Evolutionary conservation across 2,888 invertebrate species (phyloP), one percentile per base, ranked within the genome.

Genomic region (Agriopis aurantiaria): DNA sequence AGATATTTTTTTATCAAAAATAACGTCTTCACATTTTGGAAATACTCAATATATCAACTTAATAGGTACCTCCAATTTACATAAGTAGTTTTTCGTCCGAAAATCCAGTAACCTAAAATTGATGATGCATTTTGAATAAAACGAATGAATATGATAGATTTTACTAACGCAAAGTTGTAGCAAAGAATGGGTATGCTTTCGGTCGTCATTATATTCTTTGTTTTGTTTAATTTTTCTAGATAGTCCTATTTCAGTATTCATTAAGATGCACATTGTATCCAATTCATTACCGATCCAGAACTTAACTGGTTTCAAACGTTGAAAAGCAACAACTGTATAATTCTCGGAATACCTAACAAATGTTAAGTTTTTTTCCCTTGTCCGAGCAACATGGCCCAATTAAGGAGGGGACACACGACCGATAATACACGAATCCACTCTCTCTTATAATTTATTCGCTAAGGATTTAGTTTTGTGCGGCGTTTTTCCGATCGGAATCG

Each of bases 301-400:
- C 79, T 79, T 76, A 82, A 83, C 82, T 70, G 78, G 76, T 75
- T 53, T 40, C 59, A 78, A 78, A 75, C 75, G 81, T 78, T 78
- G 82, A 86, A 73, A 82, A 82, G 87, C 88, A 88, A 90, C 91
- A 91, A 91, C 90, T 91, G 91, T 91, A 89, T 87, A 89, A 92
- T 93, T 92, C 93, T 88, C 83, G 88, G 93, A 93, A 93, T 93
- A 90, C 91, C 92, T 91, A 92, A 93, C 92, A 91, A 93, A 93
- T 93, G 93, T 93, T 83, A 86, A 84, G 90, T 91, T 92, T 91
- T 23, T 92, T 91, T 90, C 89, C 85, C 83, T 85, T 84, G 88
- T 87, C 86, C 87, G 73, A 77, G 81, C 88, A 80, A 93, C 93
- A 93, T 89, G 90, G 91, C 88, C 93, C 93, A 94, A 94, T 94